Evolutionary conservation across 2,888 invertebrate genomes (phyloP).

Genomic region (Hemaris fuciformis): DNA sequence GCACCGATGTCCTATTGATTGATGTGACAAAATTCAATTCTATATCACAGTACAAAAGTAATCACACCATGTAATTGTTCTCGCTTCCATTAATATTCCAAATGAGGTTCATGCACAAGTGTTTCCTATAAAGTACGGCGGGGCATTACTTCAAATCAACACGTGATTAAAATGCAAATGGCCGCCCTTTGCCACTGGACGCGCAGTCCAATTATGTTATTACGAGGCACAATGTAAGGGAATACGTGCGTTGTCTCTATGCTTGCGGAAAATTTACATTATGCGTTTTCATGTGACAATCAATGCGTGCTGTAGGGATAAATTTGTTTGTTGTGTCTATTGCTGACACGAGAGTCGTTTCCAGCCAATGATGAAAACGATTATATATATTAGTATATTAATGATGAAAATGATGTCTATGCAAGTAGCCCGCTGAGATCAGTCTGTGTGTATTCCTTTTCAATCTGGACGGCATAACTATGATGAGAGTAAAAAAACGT

Average conservation of each 20-base stretch:
- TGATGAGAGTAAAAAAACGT: no score
- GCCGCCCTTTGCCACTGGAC: slow-evolving; percentile 51
- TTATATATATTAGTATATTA: no score
- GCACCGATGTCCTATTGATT: no score
- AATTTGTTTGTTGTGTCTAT: no score
- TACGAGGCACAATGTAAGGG: slow-evolving; percentile 35
- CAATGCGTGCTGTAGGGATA: no score
- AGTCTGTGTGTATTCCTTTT: no score
- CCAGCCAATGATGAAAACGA: no score
- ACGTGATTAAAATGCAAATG: slow-evolving; percentile 76
- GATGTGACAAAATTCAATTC: no score
- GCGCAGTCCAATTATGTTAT: slow-evolving; percentile 62
- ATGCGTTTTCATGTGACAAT: background rate
- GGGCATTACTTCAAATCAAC: slow-evolving; percentile 69
- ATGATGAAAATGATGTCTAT: no score
- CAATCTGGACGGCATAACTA: no score
- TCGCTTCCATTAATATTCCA: background rate
- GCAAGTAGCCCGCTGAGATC: no score
- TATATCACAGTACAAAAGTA: background rate
- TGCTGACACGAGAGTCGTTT: no score
- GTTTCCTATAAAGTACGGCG: slow-evolving; percentile 14
- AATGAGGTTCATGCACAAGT: background rate
- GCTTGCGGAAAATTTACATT: slow-evolving; percentile 20
- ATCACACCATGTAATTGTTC: background rate
- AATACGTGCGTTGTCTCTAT: slow-evolving; percentile 25